Percentiles rank a stretch among this genome's conserved stretches.
Evolutionary conservation across 1,140 invertebrate genomes (phyloP).

Genomic region (Lepidurus couesii): DNA sequence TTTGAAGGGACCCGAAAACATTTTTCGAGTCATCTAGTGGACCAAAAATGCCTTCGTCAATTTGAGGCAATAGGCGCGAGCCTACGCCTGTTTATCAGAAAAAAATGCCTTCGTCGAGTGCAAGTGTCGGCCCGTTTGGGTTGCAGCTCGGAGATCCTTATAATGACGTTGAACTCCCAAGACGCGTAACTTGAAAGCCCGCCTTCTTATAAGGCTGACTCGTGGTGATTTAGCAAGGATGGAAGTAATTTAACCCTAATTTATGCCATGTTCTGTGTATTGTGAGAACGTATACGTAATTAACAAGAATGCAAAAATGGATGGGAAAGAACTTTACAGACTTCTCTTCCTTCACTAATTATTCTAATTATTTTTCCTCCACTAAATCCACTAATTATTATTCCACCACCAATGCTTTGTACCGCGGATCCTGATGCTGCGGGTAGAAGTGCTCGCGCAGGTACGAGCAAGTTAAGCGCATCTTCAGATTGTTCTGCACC

Average conservation of each 20-base stretch:
- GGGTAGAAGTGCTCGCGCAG: conserved; percentile 47
- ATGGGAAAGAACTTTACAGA: not conserved
- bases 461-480: conserved; percentile 58
- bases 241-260: not conserved
- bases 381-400: not conserved
- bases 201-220: no score
- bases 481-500: conserved; percentile 50
- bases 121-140: not conserved
- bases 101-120: not conserved
- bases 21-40: not conserved
- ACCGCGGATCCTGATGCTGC: conserved; percentile 19
- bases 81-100: no score
- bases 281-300: not conserved
- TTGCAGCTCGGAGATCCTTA: no score
- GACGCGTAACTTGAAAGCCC: no score
- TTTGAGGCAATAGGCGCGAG: no score
- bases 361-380: no score
- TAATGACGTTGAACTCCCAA: no score
- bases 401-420: conserved; percentile 20
- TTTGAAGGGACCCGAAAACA: not conserved
- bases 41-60: not conserved
- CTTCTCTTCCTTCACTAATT: not conserved
- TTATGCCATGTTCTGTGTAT: conserved; percentile 19
- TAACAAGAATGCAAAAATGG: not conserved
- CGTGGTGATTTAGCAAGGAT: not conserved